Evolutionary conservation across 2,797 vertebrate species (phyloP).

Genomic region (Gorsachius magnificus): DNA sequence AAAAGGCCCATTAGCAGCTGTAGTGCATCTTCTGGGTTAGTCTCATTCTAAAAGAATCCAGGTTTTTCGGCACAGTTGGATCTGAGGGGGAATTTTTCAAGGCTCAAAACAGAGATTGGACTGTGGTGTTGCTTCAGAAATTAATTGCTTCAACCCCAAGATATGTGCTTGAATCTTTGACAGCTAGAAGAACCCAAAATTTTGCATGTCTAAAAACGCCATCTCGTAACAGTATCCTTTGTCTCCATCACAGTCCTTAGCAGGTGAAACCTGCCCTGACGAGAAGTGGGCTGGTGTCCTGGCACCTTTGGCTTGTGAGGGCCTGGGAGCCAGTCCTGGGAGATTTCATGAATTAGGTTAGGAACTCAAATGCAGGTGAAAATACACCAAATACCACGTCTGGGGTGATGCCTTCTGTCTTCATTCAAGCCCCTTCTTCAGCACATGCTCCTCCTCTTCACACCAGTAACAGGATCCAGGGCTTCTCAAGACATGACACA

Average conservation of each 20-base stretch:
- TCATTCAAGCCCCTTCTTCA: neutral
- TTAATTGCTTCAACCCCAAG: neutral
- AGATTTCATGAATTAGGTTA: neutral
- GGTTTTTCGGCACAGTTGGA: neutral
- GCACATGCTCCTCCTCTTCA: neutral
- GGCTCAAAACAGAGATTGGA: neutral
- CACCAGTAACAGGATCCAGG: rapidly evolving
- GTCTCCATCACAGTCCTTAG: neutral
- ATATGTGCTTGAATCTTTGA: neutral
- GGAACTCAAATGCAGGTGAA: neutral
- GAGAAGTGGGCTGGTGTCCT: neutral
- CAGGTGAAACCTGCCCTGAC: neutral
- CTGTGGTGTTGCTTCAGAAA: neutral
- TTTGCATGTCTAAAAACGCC: neutral
- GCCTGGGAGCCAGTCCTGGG: neutral
- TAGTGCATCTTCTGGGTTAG: neutral
- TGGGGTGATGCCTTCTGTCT: neutral
- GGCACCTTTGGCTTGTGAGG: neutral
- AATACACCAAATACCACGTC: neutral
- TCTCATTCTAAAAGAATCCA: neutral
- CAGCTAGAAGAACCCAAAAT: neutral
- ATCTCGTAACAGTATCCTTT: neutral
- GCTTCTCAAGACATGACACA: neutral
- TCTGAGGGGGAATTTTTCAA: neutral
- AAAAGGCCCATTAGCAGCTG: neutral